Evolutionary conservation across 2,888 invertebrate genomes (phyloP).

Genomic region (Eretmocerus hayati): DNA sequence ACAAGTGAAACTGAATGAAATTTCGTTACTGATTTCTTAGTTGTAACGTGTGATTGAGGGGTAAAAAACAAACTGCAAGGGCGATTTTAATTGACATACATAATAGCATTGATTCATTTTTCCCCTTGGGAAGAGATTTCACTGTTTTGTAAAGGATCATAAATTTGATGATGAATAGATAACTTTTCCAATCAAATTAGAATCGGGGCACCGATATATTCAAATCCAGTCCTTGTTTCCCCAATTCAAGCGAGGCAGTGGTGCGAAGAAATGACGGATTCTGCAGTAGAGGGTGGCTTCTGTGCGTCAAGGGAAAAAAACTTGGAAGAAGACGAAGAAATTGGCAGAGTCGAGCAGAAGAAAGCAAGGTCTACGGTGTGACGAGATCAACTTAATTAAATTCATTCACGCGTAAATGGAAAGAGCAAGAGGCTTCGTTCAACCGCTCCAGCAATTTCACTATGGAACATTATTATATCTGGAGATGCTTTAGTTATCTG

Average conservation of each 20-base stretch:
- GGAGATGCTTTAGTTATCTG: too few relatives aligned
- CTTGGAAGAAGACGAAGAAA: conserved; percentile 4
- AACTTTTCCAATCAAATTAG: not conserved
- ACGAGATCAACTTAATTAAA: conserved; percentile 23
- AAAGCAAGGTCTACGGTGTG: not conserved
- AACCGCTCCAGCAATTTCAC: too few relatives aligned
- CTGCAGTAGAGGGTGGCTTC: conserved; percentile 1
- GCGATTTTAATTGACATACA: too few relatives aligned
- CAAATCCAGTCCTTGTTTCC: conserved; percentile 3
- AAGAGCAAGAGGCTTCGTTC: not conserved
- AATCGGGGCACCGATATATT: conserved; percentile 1
- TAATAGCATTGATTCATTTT: too few relatives aligned
- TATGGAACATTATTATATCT: too few relatives aligned
- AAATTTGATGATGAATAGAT: too few relatives aligned
- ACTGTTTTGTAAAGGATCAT: too few relatives aligned
- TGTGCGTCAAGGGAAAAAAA: not conserved
- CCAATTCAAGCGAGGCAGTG: not conserved
- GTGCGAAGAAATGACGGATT: conserved; percentile 6
- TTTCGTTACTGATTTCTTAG: too few relatives aligned
- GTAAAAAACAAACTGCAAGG: too few relatives aligned
- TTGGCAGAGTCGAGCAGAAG: conserved; percentile 3
- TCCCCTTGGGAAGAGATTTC: too few relatives aligned
- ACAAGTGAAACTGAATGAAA: too few relatives aligned
- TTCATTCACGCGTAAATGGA: conserved; percentile 22
- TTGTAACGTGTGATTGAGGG: too few relatives aligned